Evolutionary conservation across 2,797 vertebrate species (phyloP), one percentile per base, ranked within the genome.

Genomic region (Eupleurogrammus muticus): DNA sequence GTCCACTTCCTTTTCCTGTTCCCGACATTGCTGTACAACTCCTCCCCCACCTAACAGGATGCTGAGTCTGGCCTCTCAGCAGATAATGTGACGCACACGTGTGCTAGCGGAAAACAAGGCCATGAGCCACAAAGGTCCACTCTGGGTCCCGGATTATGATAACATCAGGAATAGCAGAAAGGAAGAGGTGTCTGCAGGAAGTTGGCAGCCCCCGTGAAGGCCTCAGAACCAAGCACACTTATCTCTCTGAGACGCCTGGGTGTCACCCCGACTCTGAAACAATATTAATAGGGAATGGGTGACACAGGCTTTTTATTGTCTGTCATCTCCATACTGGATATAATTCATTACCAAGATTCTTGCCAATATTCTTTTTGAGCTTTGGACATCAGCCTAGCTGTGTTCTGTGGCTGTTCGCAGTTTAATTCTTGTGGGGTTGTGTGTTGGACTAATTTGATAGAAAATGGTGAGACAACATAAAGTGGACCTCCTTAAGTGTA

Each of bases 1-100:
- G 95, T 96, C 93, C 95, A 94, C 95, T 96, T 97, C 96, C 96
- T 93, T 93, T 98, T 98, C 96, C 96, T 97, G 96, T 95, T 93
- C 94, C 94, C 94, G 90, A 85, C 90, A 86, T 86, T 87, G 79
- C 82, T 83, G 82, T 35, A 46, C 75, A 42, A 71, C 82, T 80
- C 86, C 80, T 81, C 88, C 90, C 87, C 90, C 90, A 93, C 89
- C 90, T 74, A 72, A 91, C 91, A 94, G 96, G 97, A 98, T 96
- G 94, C 84, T 40, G 92, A 92, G 92, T 95, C 94, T 88, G 92
- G 96, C 95, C 96, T 95, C 93, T 95, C 96, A 95, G 92, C 96
- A 96, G 96, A 98, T 98, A 97, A 97, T 96, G 94, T 96, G 96
- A 96, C 96, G 95, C 89, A 91, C 91, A 94, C 94, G 93, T 94